Conservation (phyloP, 2,113 vertebrate species). For the Pipra filicauda region DNA sequence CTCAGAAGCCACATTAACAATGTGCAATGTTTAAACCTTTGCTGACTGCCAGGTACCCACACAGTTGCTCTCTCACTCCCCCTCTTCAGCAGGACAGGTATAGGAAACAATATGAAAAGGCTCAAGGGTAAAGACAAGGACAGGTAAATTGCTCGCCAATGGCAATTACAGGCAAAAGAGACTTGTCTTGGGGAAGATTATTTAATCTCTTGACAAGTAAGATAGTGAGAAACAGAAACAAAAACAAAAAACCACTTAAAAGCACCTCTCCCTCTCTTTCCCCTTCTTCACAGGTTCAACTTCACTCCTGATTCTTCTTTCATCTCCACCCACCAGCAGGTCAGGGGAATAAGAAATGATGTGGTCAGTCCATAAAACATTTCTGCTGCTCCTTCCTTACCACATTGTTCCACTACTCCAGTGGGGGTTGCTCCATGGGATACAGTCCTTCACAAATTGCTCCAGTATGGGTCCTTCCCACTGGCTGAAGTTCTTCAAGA, state of each 20-base stretch:
- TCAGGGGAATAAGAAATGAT: background rate
- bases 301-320: background rate
- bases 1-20: background rate
- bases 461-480: background rate
- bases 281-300: background rate
- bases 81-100: background rate
- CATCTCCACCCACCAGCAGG: accelerated
- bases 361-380: background rate
- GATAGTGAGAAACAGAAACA: background rate
- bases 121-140: accelerated
- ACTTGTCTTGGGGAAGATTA: background rate
- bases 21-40: background rate
- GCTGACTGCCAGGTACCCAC: background rate
- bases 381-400: background rate
- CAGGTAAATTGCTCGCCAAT: background rate
- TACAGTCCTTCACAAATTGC: background rate
- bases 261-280: background rate
- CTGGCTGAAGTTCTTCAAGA: background rate
- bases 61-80: background rate
- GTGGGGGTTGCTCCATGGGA: accelerated
- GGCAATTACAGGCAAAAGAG: background rate
- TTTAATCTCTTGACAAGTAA: background rate
- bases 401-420: background rate
- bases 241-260: background rate
- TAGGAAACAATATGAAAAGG: background rate